These are phyloP conservation scores for Parambassis ranga DNA, from an alignment of 2,797 vertebrate species.

Conservation along the genomic window DNA sequence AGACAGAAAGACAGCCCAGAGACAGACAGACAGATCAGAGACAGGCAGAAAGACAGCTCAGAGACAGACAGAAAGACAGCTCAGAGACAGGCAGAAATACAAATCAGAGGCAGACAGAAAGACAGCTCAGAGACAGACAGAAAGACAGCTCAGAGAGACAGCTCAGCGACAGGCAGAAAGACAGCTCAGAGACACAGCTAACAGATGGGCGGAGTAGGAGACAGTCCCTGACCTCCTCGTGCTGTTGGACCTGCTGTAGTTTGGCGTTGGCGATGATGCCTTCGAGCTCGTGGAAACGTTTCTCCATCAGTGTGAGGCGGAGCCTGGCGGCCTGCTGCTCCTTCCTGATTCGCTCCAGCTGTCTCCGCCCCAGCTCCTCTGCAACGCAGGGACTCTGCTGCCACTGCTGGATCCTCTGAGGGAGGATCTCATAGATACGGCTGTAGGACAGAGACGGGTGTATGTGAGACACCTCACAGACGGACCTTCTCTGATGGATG, in stretches of 20 bases:
- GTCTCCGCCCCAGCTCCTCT: conserved; percentile 90
- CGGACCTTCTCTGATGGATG: too few relatives aligned
- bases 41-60: neutral
- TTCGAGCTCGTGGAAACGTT: conserved; percentile 90
- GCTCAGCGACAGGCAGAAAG: conserved; percentile 84
- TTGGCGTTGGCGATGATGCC: conserved; percentile 90
- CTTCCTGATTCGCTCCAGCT: conserved; percentile 89
- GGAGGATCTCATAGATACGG: conserved; percentile 90
- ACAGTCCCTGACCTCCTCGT: conserved; percentile 88
- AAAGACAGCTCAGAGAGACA: too few relatives aligned
- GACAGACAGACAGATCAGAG: neutral
- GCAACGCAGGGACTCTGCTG: conserved; percentile 94
- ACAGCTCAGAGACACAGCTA: neutral
- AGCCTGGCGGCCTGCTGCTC: conserved; percentile 90
- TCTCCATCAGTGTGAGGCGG: conserved; percentile 90
- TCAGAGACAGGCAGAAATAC: conserved; percentile 83
- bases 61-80: too few relatives aligned
- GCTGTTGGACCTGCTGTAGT: conserved; percentile 88
- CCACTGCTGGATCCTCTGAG: conserved; percentile 94
- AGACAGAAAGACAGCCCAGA: neutral
- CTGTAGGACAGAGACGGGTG: conserved; percentile 50
- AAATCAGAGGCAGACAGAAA: neutral
- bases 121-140: neutral
- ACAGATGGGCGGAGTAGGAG: too few relatives aligned
- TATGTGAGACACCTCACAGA: neutral